phyloP scores from a whole-genome alignment of 2,797 vertebrate species.

The Pempheris klunzingeri region DNA sequence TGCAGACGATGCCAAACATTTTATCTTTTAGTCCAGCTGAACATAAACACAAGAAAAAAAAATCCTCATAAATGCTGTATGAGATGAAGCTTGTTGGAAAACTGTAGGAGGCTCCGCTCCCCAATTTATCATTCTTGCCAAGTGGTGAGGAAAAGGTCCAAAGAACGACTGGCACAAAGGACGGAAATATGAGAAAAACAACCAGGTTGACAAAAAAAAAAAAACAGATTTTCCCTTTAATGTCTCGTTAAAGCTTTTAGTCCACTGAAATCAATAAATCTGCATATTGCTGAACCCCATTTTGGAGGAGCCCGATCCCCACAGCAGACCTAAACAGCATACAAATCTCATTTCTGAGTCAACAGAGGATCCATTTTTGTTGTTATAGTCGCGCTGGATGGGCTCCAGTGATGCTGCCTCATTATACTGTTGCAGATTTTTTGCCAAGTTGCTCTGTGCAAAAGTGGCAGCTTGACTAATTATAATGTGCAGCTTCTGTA shows the following conservation, averaged over 20 bases:
- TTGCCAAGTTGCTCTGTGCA: constrained; percentile 11
- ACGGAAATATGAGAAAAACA: neutral
- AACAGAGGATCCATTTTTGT: constrained; percentile 10
- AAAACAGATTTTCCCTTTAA: neutral
- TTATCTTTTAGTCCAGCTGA: neutral
- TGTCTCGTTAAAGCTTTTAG: neutral
- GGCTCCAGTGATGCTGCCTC: constrained; percentile 30
- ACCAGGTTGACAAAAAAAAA: too few relatives aligned
- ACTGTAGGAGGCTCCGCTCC: neutral
- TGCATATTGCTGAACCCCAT: constrained; percentile 11
- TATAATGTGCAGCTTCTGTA: constrained; percentile 22
- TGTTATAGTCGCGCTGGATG: constrained; percentile 19
- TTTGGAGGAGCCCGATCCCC: constrained; percentile 2
- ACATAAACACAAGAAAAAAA: neutral
- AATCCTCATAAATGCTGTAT: neutral
- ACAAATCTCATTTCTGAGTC: constrained; percentile 6
- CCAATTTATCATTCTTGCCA: neutral
- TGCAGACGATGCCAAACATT: neutral
- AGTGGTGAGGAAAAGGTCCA: neutral
- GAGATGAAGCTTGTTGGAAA: neutral
- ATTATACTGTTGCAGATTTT: constrained; percentile 25
- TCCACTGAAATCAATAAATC: constrained; percentile 10
- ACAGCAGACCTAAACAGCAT: neutral
- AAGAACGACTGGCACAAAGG: neutral
- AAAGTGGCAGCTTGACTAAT: constrained; percentile 41